These are phyloP conservation scores for Sitophilus oryzae DNA, from an alignment of 1,140 invertebrate species.

Conservation along the genomic window DNA sequence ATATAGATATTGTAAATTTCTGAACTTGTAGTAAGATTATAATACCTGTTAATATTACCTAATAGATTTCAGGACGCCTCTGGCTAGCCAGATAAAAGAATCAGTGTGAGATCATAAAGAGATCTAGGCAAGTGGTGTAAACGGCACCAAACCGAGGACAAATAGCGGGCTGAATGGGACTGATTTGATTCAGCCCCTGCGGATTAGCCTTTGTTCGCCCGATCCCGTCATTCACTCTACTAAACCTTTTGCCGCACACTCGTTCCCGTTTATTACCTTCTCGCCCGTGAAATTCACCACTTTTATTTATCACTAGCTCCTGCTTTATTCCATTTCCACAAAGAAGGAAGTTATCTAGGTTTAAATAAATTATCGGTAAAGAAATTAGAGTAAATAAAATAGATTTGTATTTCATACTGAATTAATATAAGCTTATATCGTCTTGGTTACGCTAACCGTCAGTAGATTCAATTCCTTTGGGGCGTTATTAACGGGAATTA, in stretches of 20 bases:
- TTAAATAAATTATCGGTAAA: no score
- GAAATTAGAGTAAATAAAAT: no score
- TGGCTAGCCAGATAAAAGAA: slow-evolving; percentile 24
- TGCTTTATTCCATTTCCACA: background rate
- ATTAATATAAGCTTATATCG: no score
- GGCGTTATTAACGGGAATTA: no score
- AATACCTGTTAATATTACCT: no score
- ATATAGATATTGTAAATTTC: no score
- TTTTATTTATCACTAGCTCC: background rate
- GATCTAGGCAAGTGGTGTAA: slow-evolving; percentile 35
- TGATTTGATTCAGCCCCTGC: slow-evolving; percentile 32
- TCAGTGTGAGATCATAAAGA: slow-evolving; percentile 34
- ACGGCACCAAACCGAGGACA: slow-evolving; percentile 36
- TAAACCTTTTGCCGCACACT: slow-evolving; percentile 24
- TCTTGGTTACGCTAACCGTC: no score
- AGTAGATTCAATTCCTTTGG: no score
- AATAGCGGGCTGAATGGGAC: slow-evolving; percentile 34
- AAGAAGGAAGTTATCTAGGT: no score
- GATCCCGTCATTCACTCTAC: slow-evolving; percentile 21
- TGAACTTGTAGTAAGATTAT: no score
- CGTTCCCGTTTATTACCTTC: slow-evolving; percentile 13
- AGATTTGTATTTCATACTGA: no score
- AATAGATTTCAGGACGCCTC: slow-evolving; percentile 14
- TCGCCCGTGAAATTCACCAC: slow-evolving; percentile 7
- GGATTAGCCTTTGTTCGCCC: slow-evolving; percentile 35